Evolutionary conservation across 1,140 invertebrate species (phyloP), one percentile per base, ranked within the genome.

Genomic region (Lepidurus apus): DNA sequence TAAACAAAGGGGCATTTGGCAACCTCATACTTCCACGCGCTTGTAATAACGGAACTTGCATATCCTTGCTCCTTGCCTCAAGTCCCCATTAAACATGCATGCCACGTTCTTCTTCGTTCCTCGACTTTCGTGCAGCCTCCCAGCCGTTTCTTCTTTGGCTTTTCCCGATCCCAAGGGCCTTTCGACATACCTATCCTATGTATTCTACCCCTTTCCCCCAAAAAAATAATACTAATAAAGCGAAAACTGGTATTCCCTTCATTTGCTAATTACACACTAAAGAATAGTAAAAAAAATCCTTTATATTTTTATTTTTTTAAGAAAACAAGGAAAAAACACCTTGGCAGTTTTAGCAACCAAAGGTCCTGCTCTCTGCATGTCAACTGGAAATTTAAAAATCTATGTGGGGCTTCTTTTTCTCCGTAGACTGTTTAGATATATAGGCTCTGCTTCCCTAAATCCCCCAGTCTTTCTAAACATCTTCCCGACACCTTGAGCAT

Each of bases 401-500:
- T 34, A 34, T 34, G 21, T 65, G 21, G 6, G 53, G 53, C 53
- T 9, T 65, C 21, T 65, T 21, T 65, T 21, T 21, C 53, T 65
- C 53, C 53, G 17, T 65, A 65, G 53, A 65, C 53, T 65, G 53
- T 65, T 65, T 65, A 65, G 13, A 13, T 65, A 13, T 17, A 65
- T 65, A 65, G 53, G 53, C 53, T 65, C 53, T 21, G 53, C 17
- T n/a, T 65, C 53, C 13, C 21, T 21, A 65, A 65, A 21, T 65
- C 21, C 53, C 34, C 1, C 1, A 34, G 34, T 34, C 34, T 34
- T 34, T 65, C 53, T 65, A 65, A 65, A 65, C 53, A 65, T 13
- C 21, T 21, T 65, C 53, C 53, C 53, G 53, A 65, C 53, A 65
- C 53, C 53, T 65, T 65, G 53, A 65, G 53, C 53, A 65, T 65